Conservation (phyloP, 2,113 vertebrate genomes). For the Leucosticte australis region DNA sequence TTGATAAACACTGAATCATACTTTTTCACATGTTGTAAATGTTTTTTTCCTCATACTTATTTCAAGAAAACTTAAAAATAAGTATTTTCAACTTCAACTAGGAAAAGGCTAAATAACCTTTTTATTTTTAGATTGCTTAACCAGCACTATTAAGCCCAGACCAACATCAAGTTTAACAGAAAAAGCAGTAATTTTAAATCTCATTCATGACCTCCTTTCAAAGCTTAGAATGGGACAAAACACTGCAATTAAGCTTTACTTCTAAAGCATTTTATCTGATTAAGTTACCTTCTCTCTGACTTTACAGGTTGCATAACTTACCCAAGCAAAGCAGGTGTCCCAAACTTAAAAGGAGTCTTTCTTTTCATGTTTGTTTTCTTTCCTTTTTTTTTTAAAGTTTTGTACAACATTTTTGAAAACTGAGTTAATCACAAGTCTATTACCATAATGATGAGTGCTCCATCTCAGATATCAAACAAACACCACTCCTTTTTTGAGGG, state of each 20-base stretch:
- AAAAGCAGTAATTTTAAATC: background rate
- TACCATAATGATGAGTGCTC: background rate
- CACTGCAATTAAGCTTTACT: background rate
- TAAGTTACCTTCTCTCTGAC: background rate
- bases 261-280: background rate
- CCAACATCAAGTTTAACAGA: background rate
- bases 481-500: background rate
- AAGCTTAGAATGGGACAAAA: background rate
- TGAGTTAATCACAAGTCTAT: background rate
- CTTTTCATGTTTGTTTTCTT: background rate
- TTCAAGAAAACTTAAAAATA: constrained; percentile 16
- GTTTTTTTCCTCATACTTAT: background rate
- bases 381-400: background rate
- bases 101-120: background rate
- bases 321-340: background rate
- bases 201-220: background rate
- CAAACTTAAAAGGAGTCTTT: background rate
- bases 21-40: constrained; percentile 32
- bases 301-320: background rate
- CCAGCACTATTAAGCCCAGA: background rate
- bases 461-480: background rate
- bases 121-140: background rate
- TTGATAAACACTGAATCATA: constrained; percentile 48
- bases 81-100: background rate
- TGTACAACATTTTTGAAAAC: background rate